Conservation (phyloP, 1,140 invertebrate genomes). For the Aleiodes sp. region DNA sequence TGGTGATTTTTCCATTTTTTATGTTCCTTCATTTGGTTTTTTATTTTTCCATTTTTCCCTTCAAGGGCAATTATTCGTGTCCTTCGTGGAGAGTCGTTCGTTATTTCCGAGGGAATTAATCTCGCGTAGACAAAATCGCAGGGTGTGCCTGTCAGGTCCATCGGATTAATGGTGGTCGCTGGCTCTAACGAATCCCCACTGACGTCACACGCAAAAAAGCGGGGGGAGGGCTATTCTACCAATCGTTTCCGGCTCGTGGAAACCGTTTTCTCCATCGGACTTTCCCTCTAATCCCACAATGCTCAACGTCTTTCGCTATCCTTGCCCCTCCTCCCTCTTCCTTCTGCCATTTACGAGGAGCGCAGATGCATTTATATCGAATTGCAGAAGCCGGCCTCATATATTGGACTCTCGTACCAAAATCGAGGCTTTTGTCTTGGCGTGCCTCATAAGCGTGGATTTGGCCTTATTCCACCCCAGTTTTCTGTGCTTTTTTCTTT, state of each 20-base stretch:
- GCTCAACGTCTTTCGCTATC: constrained; percentile 7
- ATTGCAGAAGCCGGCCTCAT: constrained; percentile 49
- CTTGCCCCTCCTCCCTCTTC: neutral
- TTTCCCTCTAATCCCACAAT: constrained; percentile 53
- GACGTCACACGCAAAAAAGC: constrained; percentile 29
- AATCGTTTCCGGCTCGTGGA: constrained; percentile 23
- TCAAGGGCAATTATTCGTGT: constrained; percentile 26
- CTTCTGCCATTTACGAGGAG: constrained; percentile 51
- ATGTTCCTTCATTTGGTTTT: neutral
- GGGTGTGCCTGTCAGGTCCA: constrained; percentile 38
- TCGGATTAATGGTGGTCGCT: constrained; percentile 42
- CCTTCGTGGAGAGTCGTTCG: constrained; percentile 19
- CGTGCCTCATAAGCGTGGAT: constrained; percentile 63
- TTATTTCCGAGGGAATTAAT: constrained; percentile 42
- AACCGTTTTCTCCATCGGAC: constrained; percentile 24
- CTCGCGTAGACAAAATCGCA: constrained; percentile 36
- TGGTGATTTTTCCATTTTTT: neutral
- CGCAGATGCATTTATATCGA: constrained; percentile 63
- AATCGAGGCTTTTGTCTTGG: constrained; percentile 64
- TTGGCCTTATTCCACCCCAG: constrained; percentile 53
- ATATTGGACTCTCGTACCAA: constrained; percentile 53
- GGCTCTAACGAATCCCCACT: constrained; percentile 40
- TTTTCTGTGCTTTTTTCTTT: constrained; percentile 36
- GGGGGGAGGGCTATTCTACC: neutral
- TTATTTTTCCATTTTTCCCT: neutral